Evolutionary conservation across 2,797 vertebrate species (phyloP).

Genomic region (Bufotes viridis): DNA sequence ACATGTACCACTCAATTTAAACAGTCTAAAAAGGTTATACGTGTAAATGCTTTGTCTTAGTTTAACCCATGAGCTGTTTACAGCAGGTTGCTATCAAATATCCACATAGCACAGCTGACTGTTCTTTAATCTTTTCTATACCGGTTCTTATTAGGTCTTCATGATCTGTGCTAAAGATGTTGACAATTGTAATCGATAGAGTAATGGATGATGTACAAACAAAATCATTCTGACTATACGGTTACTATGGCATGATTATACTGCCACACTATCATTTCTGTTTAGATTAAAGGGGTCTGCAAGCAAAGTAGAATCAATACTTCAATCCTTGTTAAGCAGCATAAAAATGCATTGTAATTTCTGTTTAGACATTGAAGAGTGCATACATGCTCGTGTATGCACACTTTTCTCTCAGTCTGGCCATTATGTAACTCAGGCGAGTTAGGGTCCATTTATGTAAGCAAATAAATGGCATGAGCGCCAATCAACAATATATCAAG

Average conservation of each 20-base stretch:
- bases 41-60: no score
- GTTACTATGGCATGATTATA: constrained; percentile 68
- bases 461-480: no score
- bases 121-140: constrained; percentile 74
- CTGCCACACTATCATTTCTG: constrained; percentile 55
- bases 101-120: constrained; percentile 72
- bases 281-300: constrained; percentile 55
- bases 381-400: background rate
- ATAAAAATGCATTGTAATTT: constrained; percentile 61
- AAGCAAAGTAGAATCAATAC: constrained; percentile 50
- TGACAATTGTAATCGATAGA: constrained; percentile 88
- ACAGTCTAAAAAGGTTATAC: no score
- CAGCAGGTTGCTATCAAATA: constrained; percentile 24
- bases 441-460: no score
- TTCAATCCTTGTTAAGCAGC: constrained; percentile 45
- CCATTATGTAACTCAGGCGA: background rate
- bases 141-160: constrained; percentile 74
- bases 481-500: no score
- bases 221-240: constrained; percentile 77
- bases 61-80: no score
- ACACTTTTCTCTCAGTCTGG: background rate
- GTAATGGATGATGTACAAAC: constrained; percentile 91
- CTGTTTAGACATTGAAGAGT: constrained; percentile 6
- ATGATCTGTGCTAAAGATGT: constrained; percentile 73
- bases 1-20: no score